Evolutionary conservation across 2,113 vertebrate genomes (phyloP), one percentile per base, ranked within the genome.

Genomic region (Ptilonorhynchus violaceus): DNA sequence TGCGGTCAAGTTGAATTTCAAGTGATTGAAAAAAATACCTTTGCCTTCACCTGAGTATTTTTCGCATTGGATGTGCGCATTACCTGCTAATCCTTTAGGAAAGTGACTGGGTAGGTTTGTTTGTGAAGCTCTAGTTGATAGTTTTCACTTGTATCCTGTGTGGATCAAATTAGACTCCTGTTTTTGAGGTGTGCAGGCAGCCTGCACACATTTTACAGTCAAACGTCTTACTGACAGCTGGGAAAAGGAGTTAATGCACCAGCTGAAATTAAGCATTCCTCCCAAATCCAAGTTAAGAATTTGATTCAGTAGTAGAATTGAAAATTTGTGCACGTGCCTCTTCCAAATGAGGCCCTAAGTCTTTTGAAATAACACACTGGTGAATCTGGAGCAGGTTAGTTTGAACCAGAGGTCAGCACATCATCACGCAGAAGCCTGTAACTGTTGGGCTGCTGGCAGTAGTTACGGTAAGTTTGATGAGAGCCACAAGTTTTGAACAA

Each of bases 11-110:
- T 8, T 63, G 24, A 35, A 63, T 44, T 72, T 39, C 0, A 35
- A 67, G 42, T 42, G 46, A 63, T 7, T 37, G 49, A 28, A 15
- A 47, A 16, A 28, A 39, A 24, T 4, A 12, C 15, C 23, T 39
- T 2, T 75, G 22, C 50, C 27, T 91, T 70, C 37, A 55, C 1
- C 17, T 27, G 47, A 72, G 24, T 63, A 28, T 77, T 21, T 41
- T 35, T 42, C 8, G 10, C 68, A 41, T 3, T 69, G 30, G 16
- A 13, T 11, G 5, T 13, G 22, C 0, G 1, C 1, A 0, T 59
- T 41, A n/a, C 10, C 25, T 50, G 18, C 14, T 53, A 30, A 74
- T 77, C 42, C 21, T 41, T 33, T 25, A 50, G 37, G 19, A 15
- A 31, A 19, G 16, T 3, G 23, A 8, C 28, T 37, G n/a, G 4